These are phyloP conservation scores for Cenopis cana DNA, from an alignment of 2,888 invertebrate species.

Conservation along the genomic window DNA sequence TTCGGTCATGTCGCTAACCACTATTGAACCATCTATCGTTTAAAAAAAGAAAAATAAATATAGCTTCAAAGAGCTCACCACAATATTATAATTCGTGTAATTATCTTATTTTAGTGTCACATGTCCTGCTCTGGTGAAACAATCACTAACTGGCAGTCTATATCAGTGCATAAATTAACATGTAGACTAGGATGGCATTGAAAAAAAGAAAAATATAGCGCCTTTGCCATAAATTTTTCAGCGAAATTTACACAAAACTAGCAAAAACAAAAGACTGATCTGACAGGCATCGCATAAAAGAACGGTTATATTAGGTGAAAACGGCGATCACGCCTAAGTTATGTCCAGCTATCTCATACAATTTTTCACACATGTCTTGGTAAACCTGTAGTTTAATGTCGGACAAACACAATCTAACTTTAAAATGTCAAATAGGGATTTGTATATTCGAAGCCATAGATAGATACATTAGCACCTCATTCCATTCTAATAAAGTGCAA, in stretches of 20 bases:
- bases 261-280: neutral
- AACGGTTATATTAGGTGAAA: constrained; percentile 4
- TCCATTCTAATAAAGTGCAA: too few species aligned
- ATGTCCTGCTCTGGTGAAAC: neutral
- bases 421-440: constrained; percentile 17
- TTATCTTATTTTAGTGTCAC: neutral
- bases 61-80: neutral
- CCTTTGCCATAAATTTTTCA: neutral
- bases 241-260: constrained; percentile 11
- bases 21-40: neutral
- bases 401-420: constrained; percentile 26
- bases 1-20: neutral
- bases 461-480: too few species aligned
- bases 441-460: too few species aligned
- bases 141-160: neutral
- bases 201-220: neutral
- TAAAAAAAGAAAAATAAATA: neutral
- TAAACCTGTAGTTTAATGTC: constrained; percentile 18
- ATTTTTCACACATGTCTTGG: constrained; percentile 13
- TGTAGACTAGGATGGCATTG: neutral
- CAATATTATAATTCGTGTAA: neutral
- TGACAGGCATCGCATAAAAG: constrained; percentile 5
- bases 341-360: constrained; percentile 7
- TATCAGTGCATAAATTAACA: neutral
- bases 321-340: constrained; percentile 3